Evolutionary conservation across 2,797 vertebrate species (phyloP).

Genomic region (Halcyon badia): DNA sequence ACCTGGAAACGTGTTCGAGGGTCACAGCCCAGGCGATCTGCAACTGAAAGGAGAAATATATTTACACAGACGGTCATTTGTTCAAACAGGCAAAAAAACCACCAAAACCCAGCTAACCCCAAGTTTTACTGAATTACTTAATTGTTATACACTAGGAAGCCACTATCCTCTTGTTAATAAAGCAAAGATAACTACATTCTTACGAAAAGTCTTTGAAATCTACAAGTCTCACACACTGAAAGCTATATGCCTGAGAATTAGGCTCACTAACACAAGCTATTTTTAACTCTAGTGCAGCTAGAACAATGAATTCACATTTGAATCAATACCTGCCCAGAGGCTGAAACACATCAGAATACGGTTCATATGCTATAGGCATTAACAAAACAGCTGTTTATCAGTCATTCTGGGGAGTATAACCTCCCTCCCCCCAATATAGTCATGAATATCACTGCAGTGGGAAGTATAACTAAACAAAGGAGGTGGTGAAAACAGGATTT

Average conservation of each 20-base stretch:
- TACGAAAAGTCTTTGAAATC: neutral
- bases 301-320: slow-evolving; percentile 55
- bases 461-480: slow-evolving; percentile 22
- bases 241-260: neutral
- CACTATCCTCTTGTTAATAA: neutral
- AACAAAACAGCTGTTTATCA: slow-evolving; percentile 46
- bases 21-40: slow-evolving; percentile 94
- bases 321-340: slow-evolving; percentile 61
- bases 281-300: slow-evolving; percentile 47
- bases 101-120: neutral
- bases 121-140: neutral
- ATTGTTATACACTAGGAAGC: neutral
- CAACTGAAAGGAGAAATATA: slow-evolving; percentile 78
- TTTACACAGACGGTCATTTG: neutral
- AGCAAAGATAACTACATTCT: neutral
- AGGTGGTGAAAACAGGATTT: slow-evolving; percentile 23
- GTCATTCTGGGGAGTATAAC: neutral
- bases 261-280: slow-evolving; percentile 23
- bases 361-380: neutral
- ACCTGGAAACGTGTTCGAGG: slow-evolving; percentile 91
- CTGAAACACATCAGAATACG: slow-evolving; percentile 9
- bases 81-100: neutral
- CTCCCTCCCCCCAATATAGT: neutral
- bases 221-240: neutral
- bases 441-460: slow-evolving; percentile 28